Evolutionary conservation across 2,113 vertebrate genomes (phyloP).

Genomic region (Saimiri boliviensis): DNA sequence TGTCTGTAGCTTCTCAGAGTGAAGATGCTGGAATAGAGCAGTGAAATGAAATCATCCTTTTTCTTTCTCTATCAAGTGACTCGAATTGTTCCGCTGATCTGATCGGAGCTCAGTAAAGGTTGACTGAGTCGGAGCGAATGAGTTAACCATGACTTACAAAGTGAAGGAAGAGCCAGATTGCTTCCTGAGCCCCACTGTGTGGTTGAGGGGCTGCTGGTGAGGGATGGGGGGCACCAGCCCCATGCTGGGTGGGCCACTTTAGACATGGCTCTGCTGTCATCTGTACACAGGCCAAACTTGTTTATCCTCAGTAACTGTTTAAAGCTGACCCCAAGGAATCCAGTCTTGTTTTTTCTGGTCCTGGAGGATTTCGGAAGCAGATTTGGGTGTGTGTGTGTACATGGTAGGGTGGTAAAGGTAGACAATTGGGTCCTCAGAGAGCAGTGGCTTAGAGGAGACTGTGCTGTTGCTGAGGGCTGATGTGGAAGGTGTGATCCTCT

Average conservation of each 20-base stretch:
- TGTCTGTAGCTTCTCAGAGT: neutral
- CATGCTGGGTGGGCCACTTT: neutral
- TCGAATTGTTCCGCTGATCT: neutral
- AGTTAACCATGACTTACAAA: neutral
- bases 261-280: neutral
- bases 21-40: neutral
- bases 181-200: neutral
- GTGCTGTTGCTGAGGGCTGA: neutral
- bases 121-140: neutral
- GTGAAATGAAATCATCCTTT: neutral
- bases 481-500: neutral
- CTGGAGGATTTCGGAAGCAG: neutral
- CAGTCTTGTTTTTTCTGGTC: neutral
- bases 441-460: neutral
- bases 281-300: neutral
- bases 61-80: neutral
- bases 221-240: neutral
- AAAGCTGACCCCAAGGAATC: neutral
- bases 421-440: neutral
- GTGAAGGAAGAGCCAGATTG: neutral
- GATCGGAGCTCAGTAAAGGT: neutral
- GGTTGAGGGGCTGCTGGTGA: neutral
- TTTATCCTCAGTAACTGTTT: neutral
- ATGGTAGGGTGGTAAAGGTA: neutral
- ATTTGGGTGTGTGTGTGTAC: neutral